Evolutionary conservation across 2,113 vertebrate genomes (phyloP), one percentile per base, ranked within the genome.

Genomic region (Trematomus loennbergii): DNA sequence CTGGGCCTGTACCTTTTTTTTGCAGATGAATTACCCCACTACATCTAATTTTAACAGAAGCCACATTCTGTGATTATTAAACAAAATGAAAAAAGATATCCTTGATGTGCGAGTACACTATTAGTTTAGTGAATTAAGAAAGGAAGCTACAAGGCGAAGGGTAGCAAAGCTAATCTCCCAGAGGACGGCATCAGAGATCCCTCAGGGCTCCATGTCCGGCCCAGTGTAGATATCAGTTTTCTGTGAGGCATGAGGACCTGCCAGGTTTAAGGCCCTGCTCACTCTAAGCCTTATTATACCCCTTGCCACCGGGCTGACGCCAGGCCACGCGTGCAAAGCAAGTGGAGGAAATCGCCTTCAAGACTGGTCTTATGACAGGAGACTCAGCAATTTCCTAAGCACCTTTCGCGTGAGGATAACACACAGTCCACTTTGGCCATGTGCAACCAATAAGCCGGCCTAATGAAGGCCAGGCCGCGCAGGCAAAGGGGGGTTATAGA

Each of bases 401-500:
- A 95, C 95, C 94, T 95, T 94, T 94, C 89, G 88, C 81, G 93
- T 91, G 92, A 93, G 87, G 88, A 89, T 94, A 95, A 94, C 88
- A 94, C 92, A 91, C 79, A 78, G 79, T 87, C 76, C 83, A 77
- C 83, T 92, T 59, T 81, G 87, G 75, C 91, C 96, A 96, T 92
- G 87, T 96, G 96, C 92, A 95, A 93, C 93, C 95, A 96, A 96
- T 97, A 94, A 96, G 87, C 59, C 63, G 48, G 12, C 81, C 66
- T 96, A 96, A 96, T 96, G 93, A 95, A 95, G 59, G 87, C 87
- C 95, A 96, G 94, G 78, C 85, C 25, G 52, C 81, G 71, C 83
- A 66, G 88, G 71, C 68, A 49, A 88, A 74, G 71, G n/a, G 43
- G 66, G 82, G 68, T 78, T 77, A 84, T 77, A 84, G 72, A 81